phyloP scores from a whole-genome alignment of 2,113 vertebrate genomes.

The Thalassarche chlororhynchos region DNA sequence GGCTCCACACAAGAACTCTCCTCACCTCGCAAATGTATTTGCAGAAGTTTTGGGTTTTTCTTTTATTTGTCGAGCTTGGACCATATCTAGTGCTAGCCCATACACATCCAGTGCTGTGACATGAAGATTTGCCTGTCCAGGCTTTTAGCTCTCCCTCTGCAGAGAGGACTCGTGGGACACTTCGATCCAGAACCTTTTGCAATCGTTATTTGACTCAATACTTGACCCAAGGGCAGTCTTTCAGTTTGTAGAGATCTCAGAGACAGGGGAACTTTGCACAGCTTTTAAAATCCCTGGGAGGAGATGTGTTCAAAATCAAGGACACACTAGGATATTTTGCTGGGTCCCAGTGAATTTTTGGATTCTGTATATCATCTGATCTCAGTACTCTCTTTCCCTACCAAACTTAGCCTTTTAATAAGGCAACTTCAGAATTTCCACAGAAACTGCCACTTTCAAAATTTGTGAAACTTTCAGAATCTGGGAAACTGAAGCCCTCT shows the following conservation, averaged over 20 bases:
- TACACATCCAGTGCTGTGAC: not conserved
- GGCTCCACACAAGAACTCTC: not conserved
- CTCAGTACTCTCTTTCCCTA: not conserved
- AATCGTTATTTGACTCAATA: not conserved
- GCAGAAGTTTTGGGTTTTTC: not conserved
- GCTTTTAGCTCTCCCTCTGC: not conserved
- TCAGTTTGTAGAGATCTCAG: not conserved
- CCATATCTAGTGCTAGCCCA: not conserved
- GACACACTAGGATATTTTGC: not conserved
- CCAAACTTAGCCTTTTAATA: not conserved
- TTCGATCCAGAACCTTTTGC: not conserved
- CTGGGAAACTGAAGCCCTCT: not conserved
- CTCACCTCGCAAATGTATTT: not conserved
- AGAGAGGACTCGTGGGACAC: not conserved
- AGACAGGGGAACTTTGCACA: not conserved
- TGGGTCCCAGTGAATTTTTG: not conserved
- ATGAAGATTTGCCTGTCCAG: not conserved
- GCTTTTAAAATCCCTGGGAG: not conserved
- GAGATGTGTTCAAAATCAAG: not conserved
- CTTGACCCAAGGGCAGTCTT: not conserved
- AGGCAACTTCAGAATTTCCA: not conserved
- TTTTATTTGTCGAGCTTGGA: fast-evolving
- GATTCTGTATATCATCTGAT: not conserved
- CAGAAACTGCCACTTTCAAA: not conserved
- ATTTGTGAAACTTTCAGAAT: not conserved